Evolutionary conservation across 2,113 vertebrate genomes (phyloP).

Genomic region (Todiramphus chloris): DNA sequence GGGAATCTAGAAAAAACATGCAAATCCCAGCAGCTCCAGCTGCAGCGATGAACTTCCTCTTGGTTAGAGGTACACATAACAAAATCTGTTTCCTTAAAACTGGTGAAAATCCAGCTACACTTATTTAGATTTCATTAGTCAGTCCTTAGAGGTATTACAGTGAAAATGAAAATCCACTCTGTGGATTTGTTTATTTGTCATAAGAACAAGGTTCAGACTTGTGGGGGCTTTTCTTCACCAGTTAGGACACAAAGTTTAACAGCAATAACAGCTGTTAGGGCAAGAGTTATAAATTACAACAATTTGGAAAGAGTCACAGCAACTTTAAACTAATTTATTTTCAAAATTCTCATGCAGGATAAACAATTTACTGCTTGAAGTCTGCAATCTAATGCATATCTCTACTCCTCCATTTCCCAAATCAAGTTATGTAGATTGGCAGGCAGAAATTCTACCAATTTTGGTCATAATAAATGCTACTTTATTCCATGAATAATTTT

Average conservation of each 20-base stretch:
- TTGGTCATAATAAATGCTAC: neutral
- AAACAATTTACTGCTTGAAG: neutral
- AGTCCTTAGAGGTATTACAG: neutral
- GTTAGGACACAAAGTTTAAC: neutral
- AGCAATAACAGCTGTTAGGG: neutral
- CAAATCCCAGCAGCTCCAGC: constrained; percentile 52
- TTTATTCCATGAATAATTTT: neutral
- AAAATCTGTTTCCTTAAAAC: neutral
- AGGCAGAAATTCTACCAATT: neutral
- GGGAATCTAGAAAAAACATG: constrained; percentile 36
- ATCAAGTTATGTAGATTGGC: neutral
- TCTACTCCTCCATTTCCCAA: neutral
- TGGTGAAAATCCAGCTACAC: neutral
- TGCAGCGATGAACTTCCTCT: constrained; percentile 21
- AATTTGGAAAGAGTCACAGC: neutral
- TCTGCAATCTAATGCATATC: neutral
- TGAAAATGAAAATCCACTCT: neutral
- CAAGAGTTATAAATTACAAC: neutral
- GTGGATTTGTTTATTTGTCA: neutral
- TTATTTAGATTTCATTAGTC: neutral
- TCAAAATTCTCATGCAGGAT: neutral
- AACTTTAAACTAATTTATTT: neutral
- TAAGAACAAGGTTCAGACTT: neutral
- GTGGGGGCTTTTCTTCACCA: neutral
- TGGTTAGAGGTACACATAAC: neutral